Conservation (phyloP, 2,113 vertebrate genomes). For the Emberiza fucata region DNA sequence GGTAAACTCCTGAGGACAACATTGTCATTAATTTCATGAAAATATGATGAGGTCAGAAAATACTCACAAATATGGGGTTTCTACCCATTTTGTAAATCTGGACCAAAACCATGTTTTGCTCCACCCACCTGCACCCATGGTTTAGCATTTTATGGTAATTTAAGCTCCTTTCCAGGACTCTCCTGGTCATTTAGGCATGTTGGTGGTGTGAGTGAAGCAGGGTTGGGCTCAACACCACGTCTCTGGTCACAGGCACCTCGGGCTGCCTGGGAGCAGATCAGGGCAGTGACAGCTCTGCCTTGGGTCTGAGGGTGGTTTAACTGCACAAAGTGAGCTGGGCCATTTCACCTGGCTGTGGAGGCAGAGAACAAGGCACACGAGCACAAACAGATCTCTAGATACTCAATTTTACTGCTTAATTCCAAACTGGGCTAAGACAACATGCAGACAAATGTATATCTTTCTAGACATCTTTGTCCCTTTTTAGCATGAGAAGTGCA, state of each 20-base stretch:
- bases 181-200: background rate
- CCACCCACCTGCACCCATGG: background rate
- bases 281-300: background rate
- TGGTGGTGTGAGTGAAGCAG: background rate
- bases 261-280: background rate
- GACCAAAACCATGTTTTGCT: background rate
- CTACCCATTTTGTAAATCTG: background rate
- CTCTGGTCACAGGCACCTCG: rapidly evolving
- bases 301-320: background rate
- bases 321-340: background rate
- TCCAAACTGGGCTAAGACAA: background rate
- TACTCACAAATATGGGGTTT: background rate
- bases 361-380: background rate
- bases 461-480: background rate
- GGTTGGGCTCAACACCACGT: background rate
- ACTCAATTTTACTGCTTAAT: background rate
- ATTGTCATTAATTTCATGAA: background rate
- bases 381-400: background rate
- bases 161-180: background rate
- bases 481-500: background rate
- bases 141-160: background rate
- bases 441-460: background rate
- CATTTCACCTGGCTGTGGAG: background rate
- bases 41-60: background rate
- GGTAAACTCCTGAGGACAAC: background rate